Percentiles rank a stretch among this genome's conserved stretches.
These are phyloP conservation scores for Chaetophractus vellerosus DNA, from an alignment of 2,797 vertebrate genomes.

Conservation along the genomic window DNA sequence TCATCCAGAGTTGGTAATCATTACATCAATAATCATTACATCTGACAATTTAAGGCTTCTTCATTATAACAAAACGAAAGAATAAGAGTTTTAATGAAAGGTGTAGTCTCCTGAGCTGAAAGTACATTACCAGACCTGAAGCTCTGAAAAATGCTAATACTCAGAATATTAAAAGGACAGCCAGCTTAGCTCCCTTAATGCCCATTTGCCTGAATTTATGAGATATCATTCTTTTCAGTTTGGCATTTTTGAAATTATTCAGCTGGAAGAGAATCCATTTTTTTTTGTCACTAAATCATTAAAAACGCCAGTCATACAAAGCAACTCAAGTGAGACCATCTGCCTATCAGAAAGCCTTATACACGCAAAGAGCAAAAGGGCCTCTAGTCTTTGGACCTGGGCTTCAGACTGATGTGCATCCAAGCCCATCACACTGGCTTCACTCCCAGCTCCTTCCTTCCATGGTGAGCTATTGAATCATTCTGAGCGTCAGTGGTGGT, in stretches of 20 bases:
- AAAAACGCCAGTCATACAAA: constrained; percentile 70
- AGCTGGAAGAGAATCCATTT: constrained; percentile 61
- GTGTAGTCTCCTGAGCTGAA: constrained; percentile 42
- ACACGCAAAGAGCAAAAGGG: not conserved
- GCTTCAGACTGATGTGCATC: not conserved
- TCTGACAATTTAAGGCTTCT: constrained; percentile 60
- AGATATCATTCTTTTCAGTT: constrained; percentile 76
- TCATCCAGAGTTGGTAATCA: not conserved
- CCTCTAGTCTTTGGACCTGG: not conserved
- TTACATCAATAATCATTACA: constrained; percentile 4
- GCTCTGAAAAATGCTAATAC: constrained; percentile 65
- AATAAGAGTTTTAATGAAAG: constrained; percentile 67
- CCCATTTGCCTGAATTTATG: constrained; percentile 75
- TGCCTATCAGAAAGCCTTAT: constrained; percentile 66
- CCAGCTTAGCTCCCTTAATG: constrained; percentile 51
- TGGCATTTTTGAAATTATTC: constrained; percentile 74
- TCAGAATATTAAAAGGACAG: constrained; percentile 64
- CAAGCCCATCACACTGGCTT: not conserved
- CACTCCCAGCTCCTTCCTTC: not conserved
- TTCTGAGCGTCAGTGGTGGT: not conserved
- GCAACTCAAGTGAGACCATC: constrained; percentile 73
- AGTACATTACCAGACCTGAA: not conserved
- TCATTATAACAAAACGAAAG: constrained; percentile 73
- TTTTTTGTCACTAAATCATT: constrained; percentile 72
- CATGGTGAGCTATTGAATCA: not conserved